A percentile compares a stretch with the other conserved stretches of the same genome.
phyloP scores from a whole-genome alignment of 64 coral and sea anemone genomes.

The Pocillopora verrucosa region DNA sequence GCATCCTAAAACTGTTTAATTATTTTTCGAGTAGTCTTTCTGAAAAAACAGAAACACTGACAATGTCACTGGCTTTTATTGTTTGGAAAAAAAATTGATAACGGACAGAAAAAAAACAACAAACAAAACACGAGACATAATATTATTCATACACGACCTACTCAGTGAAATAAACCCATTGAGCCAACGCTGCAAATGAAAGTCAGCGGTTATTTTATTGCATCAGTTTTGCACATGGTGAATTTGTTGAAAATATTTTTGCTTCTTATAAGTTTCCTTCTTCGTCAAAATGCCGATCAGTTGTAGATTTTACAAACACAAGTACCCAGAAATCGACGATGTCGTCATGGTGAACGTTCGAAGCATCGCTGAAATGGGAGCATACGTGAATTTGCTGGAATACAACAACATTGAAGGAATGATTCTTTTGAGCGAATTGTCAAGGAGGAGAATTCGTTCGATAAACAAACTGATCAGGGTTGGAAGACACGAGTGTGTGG shows the following conservation, averaged over 20 bases:
- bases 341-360: slow-evolving; percentile 99
- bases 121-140: background rate
- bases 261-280: background rate
- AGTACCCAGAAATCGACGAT: slow-evolving; percentile 99
- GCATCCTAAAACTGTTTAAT: no score
- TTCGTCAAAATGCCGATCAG: slow-evolving; percentile 76
- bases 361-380: slow-evolving; percentile 99
- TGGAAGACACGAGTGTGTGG: slow-evolving; percentile 97
- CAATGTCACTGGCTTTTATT: no score
- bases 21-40: no score
- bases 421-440: slow-evolving; percentile 96
- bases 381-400: slow-evolving; percentile 94
- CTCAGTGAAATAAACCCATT: background rate
- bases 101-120: no score
- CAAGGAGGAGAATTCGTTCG: slow-evolving; percentile 94
- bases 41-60: no score
- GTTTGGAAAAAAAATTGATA: no score
- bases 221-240: slow-evolving; percentile 55
- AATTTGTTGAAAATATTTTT: background rate
- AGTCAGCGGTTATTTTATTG: slow-evolving; percentile 28
- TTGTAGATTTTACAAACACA: slow-evolving; percentile 98
- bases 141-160: background rate
- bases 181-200: background rate
- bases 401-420: slow-evolving; percentile 99
- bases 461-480: slow-evolving; percentile 98